A percentile compares a stretch with the other conserved stretches of the same genome.
Evolutionary conservation across 1,140 invertebrate genomes (phyloP).

Genomic region (Drosophila sulfurigaster): DNA sequence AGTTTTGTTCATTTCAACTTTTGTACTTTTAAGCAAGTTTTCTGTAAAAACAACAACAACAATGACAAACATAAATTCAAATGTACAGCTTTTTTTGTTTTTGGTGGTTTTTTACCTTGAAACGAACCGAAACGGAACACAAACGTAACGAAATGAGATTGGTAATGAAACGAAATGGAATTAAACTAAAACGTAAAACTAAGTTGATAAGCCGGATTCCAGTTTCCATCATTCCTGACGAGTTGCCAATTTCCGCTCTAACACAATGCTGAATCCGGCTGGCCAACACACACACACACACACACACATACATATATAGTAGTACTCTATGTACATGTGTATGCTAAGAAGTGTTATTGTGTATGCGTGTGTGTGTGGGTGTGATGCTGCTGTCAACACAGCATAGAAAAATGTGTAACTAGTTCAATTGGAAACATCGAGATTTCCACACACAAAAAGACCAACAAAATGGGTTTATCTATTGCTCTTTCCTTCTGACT

Average conservation of each 20-base stretch:
- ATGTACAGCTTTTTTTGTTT: constrained; percentile 26
- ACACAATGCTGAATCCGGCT: constrained; percentile 14
- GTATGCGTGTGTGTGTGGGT: constrained; percentile 9
- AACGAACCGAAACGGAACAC: constrained; percentile 12
- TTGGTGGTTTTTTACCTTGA: constrained; percentile 2
- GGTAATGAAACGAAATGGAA: constrained; percentile 4
- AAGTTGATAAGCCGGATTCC: constrained; percentile 27
- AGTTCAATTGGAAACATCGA: constrained; percentile 81
- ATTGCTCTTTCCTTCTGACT: constrained; percentile 27
- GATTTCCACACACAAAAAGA: constrained; percentile 59
- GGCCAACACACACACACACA: constrained; percentile 57
- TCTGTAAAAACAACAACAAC: constrained; percentile 81
- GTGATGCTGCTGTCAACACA: constrained; percentile 36
- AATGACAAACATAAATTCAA: constrained; percentile 75
- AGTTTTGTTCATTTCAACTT: constrained; percentile 60
- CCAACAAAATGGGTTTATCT: constrained; percentile 58
- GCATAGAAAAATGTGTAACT: constrained; percentile 65
- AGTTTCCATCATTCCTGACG: constrained; percentile 24
- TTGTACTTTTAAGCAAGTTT: constrained; percentile 82
- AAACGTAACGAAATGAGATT: constrained; percentile 18
- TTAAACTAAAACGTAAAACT: constrained; percentile 14
- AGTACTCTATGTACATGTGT: constrained; percentile 22
- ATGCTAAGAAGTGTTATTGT: not conserved
- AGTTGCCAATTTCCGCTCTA: constrained; percentile 8
- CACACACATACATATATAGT: constrained; percentile 9